Conservation (phyloP, 2,113 vertebrate genomes). For the Tragelaphus imberbis region DNA sequence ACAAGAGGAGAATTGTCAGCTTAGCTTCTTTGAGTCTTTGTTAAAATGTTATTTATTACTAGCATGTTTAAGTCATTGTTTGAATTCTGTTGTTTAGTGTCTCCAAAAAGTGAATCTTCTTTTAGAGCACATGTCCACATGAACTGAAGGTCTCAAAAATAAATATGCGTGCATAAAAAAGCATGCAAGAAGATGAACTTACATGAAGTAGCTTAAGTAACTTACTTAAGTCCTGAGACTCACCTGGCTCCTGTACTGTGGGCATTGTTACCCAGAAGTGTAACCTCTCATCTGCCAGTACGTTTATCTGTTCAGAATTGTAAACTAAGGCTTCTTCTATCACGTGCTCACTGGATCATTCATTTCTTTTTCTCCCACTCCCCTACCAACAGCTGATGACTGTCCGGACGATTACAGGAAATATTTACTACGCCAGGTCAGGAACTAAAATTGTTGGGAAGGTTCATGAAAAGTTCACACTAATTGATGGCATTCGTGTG, state of each 20-base stretch:
- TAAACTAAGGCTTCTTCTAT: background rate
- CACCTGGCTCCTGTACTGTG: rapidly evolving
- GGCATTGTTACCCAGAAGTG: background rate
- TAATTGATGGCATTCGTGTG: conserved; percentile 94
- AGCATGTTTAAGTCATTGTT: background rate
- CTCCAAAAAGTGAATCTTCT: background rate
- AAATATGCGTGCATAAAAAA: background rate
- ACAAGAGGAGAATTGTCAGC: background rate
- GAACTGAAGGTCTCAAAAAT: background rate
- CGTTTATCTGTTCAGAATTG: background rate
- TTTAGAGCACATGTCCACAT: background rate
- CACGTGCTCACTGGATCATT: background rate
- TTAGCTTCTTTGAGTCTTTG: background rate
- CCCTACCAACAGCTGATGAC: conserved; percentile 86
- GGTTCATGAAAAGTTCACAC: conserved; percentile 95
- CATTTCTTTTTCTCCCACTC: conserved; percentile 1
- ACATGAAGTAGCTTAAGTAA: background rate
- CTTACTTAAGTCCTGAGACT: background rate
- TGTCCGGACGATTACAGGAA: conserved; percentile 91
- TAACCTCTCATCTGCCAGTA: background rate
- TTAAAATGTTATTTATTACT: background rate
- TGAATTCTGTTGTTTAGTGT: background rate
- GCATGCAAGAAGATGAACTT: background rate
- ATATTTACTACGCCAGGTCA: conserved; percentile 90
- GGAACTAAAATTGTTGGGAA: conserved; percentile 94